phyloP scores from a whole-genome alignment of 1,140 invertebrate species.

The Scaptodrosophila lebanonensis region DNA sequence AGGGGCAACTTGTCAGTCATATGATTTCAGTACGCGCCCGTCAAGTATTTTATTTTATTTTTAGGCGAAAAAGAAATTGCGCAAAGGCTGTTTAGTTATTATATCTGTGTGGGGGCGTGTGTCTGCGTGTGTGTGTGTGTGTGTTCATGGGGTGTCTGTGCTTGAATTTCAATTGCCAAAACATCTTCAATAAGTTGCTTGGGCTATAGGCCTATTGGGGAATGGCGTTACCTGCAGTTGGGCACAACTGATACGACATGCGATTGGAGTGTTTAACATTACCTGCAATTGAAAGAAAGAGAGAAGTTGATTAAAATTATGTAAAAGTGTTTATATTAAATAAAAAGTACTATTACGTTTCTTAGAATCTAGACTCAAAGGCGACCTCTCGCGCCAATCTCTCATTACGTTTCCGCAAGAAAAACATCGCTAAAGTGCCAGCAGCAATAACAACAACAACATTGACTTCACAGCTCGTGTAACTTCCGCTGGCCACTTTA shows the following conservation, averaged over 20 bases:
- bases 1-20: slow-evolving; percentile 71
- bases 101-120: slow-evolving; percentile 5
- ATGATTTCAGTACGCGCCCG: slow-evolving; percentile 57
- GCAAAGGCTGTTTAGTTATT: slow-evolving; percentile 32
- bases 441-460: slow-evolving; percentile 5
- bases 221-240: slow-evolving; percentile 26
- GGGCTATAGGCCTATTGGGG: slow-evolving; percentile 15
- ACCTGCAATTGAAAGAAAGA: slow-evolving; percentile 42
- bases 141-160: not conserved
- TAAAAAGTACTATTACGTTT: slow-evolving; percentile 4
- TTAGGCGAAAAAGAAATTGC: slow-evolving; percentile 56
- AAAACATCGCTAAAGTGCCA: no score
- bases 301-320: slow-evolving; percentile 14
- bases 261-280: slow-evolving; percentile 27
- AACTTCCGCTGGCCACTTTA: slow-evolving; percentile 68
- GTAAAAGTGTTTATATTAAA: not conserved
- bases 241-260: slow-evolving; percentile 21
- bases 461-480: slow-evolving; percentile 60
- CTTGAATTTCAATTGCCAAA: not conserved
- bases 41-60: slow-evolving; percentile 42
- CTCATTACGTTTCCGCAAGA: slow-evolving; percentile 57
- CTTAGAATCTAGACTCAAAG: slow-evolving; percentile 9
- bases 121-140: slow-evolving; percentile 12
- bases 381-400: slow-evolving; percentile 44
- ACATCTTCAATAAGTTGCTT: no score